Base-by-base conservation (phyloP, 2,888 invertebrate genomes). In the Anaspis maculata region DNA sequence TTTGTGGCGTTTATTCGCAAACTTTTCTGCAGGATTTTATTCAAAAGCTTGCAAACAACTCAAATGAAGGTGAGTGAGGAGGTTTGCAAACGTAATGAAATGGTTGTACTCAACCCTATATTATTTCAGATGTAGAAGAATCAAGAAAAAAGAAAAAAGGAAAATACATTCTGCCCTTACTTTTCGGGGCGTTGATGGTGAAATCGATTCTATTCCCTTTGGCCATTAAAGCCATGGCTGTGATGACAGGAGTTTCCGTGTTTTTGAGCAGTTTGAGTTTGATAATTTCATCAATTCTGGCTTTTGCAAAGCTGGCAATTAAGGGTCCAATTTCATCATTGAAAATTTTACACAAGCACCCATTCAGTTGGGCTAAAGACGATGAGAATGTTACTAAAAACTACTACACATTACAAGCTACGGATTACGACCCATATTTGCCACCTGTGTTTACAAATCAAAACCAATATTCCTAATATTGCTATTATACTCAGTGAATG, bases 201-300 rank as follows among this genome's bases (percentile, higher is more conserved):
- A 82, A 82, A 56, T 70, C 77, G 19, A 59, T 85, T 2, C 49
- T 84, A 5, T 62, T 83, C 27, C 83, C 83, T 0, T 62, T 82
- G 19, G 73, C 79, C 0, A 56, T 85, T 31, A 84, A 83, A 51
- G 71, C 75, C 2, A 59, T 84, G 40, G 78, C 81, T 1, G 72
- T 83, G 23, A 60, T 83, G 28, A 76, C 83, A 13, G 75, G 77
- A 39, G 67, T 73, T 44, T 68, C 73, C 0, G 66, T 73, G 9
- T 55, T 72, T 2, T 53, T 73, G 7, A 72, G 72, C 46, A 54
- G 69, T 3, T 59, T 73, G 60, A 72, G 73, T 41, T 57, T 72
- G 23, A 70, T 78, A 3, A 63, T 79, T 53, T 76, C 78, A 0
- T 73, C 77, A 1, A 71, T 79, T 3, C 64, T 79, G 1, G 77